Base-by-base conservation (phyloP, 1,140 invertebrate species). In the Sminthurinus signatus region DNA sequence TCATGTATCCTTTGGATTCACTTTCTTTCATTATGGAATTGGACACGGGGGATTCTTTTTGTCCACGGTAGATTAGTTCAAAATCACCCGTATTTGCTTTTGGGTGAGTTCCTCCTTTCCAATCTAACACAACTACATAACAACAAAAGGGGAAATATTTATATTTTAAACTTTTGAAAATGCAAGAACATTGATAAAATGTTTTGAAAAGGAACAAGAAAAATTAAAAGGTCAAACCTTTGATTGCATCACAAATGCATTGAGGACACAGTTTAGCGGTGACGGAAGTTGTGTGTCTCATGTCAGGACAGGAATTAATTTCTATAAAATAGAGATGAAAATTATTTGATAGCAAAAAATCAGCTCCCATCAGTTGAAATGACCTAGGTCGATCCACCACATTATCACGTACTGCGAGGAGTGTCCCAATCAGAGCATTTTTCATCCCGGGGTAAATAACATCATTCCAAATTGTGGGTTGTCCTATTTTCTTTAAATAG, bases 301-400 rank as follows among this genome's bases (percentile, higher is more conserved):
- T 84, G 73, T 91, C 91, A 0, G 93, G 93, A 77, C 89, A 90
- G 10, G 89, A 93, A 75, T 96, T 96, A 64, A 97, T 95, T 76
- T 97, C 93, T 65, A 97, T n/a, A n/a, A n/a, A n/a, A 89, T 0
- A 96, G 78, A 5, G 5, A 15, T 36, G 32, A 36, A 36, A 8
- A 36, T 5, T 36, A 36, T 93, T 89, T 58, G 87, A 88, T 10
- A 85, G 72, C 87, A 96, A 93, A 75, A 95, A 96, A 78, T 96
- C 93, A 2, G 92, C 92, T 42, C 93, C 93, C 71, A 92, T 95
- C 4, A 96, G 76, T 76, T 97, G 92, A 77, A 94, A 97, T 60
- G 87, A 88, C 70, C 93, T 93, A 71, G 86, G 88, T 50, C 90
- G 80, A 27, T 87, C 82, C 73, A 93, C 91, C 83, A 94, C 89